Evolutionary conservation across 2,113 vertebrate genomes (phyloP).

Genomic region (Amphiprion ocellaris): DNA sequence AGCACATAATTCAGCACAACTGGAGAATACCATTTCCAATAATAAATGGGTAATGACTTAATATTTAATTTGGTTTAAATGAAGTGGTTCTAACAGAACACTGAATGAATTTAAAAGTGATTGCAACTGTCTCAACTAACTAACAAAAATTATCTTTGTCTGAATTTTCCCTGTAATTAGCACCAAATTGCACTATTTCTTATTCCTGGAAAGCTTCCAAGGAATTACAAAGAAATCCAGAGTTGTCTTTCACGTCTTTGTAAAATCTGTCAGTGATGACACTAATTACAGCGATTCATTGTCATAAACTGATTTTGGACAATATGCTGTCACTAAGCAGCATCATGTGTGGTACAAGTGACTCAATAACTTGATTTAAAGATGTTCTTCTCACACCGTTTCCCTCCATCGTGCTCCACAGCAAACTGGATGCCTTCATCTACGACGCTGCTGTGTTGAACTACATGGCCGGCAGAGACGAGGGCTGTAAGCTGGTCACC

Average conservation of each 20-base stretch:
- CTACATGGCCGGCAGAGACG: constrained; percentile 99
- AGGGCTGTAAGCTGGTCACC: constrained; percentile 98
- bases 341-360: neutral
- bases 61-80: too few species aligned
- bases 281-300: too few species aligned
- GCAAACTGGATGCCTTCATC: constrained; percentile 99
- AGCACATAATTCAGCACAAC: neutral
- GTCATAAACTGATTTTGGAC: neutral
- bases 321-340: neutral
- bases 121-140: too few species aligned
- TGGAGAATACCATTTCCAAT: neutral
- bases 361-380: neutral
- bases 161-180: too few species aligned
- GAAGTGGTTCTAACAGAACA: too few species aligned
- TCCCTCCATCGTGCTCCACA: constrained; percentile 61
- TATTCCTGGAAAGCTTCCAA: too few species aligned
- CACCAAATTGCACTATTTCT: too few species aligned
- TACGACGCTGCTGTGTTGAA: constrained; percentile 98
- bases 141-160: too few species aligned
- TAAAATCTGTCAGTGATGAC: too few species aligned
- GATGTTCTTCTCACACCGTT: neutral
- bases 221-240: too few species aligned
- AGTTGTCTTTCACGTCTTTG: too few species aligned
- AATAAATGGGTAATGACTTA: neutral
- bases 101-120: too few species aligned